Conservation (phyloP, 92 coral and sea anemone genomes). For the Heliopora coerulea region DNA sequence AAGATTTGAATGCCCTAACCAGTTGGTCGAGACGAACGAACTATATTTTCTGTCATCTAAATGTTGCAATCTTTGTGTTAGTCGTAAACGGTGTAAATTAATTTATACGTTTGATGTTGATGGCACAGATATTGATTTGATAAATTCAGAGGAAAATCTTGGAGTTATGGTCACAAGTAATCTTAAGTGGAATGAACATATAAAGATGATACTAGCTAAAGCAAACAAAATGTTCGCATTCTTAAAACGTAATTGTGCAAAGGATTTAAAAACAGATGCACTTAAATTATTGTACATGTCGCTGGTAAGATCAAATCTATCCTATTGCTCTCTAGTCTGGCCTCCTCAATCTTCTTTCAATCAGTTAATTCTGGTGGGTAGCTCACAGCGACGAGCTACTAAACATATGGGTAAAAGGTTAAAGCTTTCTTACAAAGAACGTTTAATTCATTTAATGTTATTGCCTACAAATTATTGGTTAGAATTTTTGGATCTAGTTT, state of each 20-base stretch:
- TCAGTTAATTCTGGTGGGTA: conserved; percentile 12
- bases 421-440: conserved; percentile 21
- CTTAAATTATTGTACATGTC: conserved; percentile 9
- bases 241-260: conserved; percentile 27
- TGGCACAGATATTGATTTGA: neutral
- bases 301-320: conserved; percentile 24
- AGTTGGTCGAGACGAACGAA: conserved; percentile 38
- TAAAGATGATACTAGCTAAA: conserved; percentile 12
- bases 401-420: conserved; percentile 21
- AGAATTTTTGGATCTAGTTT: neutral
- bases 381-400: conserved; percentile 24
- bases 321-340: conserved; percentile 27
- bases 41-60: conserved; percentile 38
- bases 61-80: conserved; percentile 19
- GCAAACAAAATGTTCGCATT: conserved; percentile 29
- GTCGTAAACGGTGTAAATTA: conserved; percentile 8
- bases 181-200: conserved; percentile 24
- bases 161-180: conserved; percentile 17
- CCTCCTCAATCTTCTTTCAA: conserved; percentile 27
- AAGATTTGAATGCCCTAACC: conserved; percentile 17
- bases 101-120: neutral
- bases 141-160: conserved; percentile 15
- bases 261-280: conserved; percentile 2
- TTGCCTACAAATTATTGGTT: conserved; percentile 4
- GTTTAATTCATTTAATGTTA: neutral